Conservation (phyloP, 2,113 vertebrate species). For the Malurus elegans region DNA sequence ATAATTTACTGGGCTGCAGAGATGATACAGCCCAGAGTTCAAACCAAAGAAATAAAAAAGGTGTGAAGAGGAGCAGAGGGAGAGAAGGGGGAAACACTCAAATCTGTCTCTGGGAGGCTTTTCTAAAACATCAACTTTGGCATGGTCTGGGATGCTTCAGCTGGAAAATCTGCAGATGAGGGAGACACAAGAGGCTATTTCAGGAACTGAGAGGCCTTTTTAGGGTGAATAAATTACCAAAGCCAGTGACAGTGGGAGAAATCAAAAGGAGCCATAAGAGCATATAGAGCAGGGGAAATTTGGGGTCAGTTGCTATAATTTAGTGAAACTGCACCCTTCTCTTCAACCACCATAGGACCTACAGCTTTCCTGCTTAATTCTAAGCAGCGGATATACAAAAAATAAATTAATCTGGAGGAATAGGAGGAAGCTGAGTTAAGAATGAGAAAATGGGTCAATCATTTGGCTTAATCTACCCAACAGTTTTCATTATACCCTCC, state of each 20-base stretch:
- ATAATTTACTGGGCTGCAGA: not conserved
- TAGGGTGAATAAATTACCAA: not conserved
- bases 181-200: not conserved
- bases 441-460: not conserved
- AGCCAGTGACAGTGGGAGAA: not conserved
- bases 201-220: conserved; percentile 1
- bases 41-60: not conserved
- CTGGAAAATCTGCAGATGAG: not conserved
- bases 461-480: not conserved
- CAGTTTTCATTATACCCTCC: not conserved
- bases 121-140: not conserved
- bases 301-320: not conserved
- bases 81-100: not conserved
- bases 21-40: not conserved
- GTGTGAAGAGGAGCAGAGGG: not conserved
- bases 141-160: conserved; percentile 3
- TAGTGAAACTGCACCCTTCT: not conserved
- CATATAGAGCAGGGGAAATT: not conserved
- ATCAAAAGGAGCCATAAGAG: not conserved
- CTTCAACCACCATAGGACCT: not conserved
- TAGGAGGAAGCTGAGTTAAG: not conserved
- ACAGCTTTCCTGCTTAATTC: not conserved
- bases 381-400: not conserved
- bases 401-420: not conserved
- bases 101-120: not conserved